phyloP scores from a whole-genome alignment of 2,888 invertebrate genomes.

The Plusia festucae region DNA sequence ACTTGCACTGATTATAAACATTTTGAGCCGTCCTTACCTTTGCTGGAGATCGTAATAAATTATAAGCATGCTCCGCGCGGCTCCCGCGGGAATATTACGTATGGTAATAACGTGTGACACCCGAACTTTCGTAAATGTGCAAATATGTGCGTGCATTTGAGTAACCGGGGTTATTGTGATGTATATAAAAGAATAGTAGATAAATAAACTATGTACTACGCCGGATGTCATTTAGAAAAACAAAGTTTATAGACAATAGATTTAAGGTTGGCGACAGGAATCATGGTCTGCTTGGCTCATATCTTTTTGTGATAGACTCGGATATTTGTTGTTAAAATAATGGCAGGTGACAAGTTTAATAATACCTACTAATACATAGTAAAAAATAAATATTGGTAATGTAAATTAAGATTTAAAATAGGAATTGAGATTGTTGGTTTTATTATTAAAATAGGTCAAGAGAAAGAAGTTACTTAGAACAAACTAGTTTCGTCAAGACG shows the following conservation, averaged over 20 bases:
- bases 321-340: conserved; percentile 16
- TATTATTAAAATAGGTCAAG: no score
- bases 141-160: neutral
- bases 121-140: no score
- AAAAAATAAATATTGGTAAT: no score
- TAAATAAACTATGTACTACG: neutral
- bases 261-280: conserved; percentile 37
- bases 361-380: conserved; percentile 7
- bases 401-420: no score
- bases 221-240: conserved; percentile 23
- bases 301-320: conserved; percentile 32
- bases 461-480: no score
- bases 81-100: no score
- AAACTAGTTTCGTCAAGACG: no score
- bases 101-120: no score
- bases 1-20: no score
- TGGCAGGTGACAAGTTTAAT: neutral
- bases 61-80: no score
- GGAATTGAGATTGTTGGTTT: neutral
- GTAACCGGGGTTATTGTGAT: neutral
- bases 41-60: no score
- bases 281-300: conserved; percentile 41
- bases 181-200: neutral
- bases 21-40: no score
- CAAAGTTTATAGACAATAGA: conserved; percentile 27